Evolutionary conservation across 1,140 invertebrate genomes (phyloP).

Genomic region (Philotrypesis tridentata): DNA sequence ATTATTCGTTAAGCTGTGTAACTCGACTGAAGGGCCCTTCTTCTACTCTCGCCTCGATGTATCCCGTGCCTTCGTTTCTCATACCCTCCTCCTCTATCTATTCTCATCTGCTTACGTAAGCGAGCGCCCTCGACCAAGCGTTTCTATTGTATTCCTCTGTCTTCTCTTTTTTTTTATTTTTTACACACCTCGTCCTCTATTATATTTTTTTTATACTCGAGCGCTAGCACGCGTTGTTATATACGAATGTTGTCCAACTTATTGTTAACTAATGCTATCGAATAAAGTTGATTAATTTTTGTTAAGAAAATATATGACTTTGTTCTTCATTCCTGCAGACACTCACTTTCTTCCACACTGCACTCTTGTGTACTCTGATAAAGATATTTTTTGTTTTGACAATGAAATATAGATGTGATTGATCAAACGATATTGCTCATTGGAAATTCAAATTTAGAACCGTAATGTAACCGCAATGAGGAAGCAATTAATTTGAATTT

Average conservation of each 20-base stretch:
- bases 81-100: not conserved
- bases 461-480: no score
- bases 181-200: not conserved
- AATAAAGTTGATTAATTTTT: constrained; percentile 54
- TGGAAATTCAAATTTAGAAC: no score
- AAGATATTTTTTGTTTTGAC: no score
- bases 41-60: constrained; percentile 39
- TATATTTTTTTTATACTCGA: constrained; percentile 38
- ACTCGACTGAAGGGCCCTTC: constrained; percentile 60
- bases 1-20: constrained; percentile 62
- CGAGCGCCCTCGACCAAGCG: not conserved
- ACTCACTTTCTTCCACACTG: no score
- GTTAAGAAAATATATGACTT: constrained; percentile 24
- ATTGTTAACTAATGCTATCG: constrained; percentile 50
- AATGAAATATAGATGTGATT: no score
- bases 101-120: constrained; percentile 1
- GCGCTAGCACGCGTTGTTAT: constrained; percentile 37
- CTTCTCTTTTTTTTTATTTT: no score
- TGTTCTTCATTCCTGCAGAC: not conserved
- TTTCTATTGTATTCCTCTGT: constrained; percentile 14
- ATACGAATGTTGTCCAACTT: constrained; percentile 39
- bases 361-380: no score
- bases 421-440: no score
- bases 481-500: no score
- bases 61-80: constrained; percentile 52